Evolutionary conservation across 1,140 invertebrate species (phyloP).

Genomic region (Drosophila mauritiana): DNA sequence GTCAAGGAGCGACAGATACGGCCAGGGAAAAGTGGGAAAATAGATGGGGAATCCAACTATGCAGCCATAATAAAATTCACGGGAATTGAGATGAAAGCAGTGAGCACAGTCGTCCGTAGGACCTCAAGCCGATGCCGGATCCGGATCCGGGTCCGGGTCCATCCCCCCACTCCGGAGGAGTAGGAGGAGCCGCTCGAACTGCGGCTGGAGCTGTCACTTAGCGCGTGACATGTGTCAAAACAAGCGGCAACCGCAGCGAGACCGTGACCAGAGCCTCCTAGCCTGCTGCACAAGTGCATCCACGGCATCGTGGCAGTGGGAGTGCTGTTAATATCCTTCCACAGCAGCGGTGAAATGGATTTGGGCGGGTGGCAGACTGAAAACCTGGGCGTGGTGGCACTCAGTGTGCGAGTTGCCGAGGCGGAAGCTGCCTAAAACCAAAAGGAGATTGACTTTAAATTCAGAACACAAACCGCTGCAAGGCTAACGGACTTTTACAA

Average conservation of each 20-base stretch:
- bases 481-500: not conserved
- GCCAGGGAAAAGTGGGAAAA: constrained; percentile 18
- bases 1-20: constrained; percentile 50
- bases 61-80: constrained; percentile 77
- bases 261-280: constrained; percentile 33
- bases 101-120: not conserved
- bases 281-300: constrained; percentile 34
- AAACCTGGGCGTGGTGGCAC: not conserved
- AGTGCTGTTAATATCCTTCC: constrained; percentile 44
- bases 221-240: constrained; percentile 67
- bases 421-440: constrained; percentile 9
- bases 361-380: constrained; percentile 5
- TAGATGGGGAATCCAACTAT: constrained; percentile 41
- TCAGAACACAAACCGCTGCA: not conserved
- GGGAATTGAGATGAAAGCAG: constrained; percentile 69
- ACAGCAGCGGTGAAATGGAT: constrained; percentile 15
- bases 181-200: constrained; percentile 29
- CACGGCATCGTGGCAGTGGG: constrained; percentile 3
- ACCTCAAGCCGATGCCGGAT: constrained; percentile 13
- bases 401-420: not conserved
- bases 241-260: constrained; percentile 50
- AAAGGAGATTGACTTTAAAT: constrained; percentile 40
- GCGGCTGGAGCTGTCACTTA: constrained; percentile 61
- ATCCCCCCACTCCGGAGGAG: not conserved
- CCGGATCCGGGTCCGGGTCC: not conserved